phyloP scores from a whole-genome alignment of 2,888 invertebrate species.

The Antitype chi region DNA sequence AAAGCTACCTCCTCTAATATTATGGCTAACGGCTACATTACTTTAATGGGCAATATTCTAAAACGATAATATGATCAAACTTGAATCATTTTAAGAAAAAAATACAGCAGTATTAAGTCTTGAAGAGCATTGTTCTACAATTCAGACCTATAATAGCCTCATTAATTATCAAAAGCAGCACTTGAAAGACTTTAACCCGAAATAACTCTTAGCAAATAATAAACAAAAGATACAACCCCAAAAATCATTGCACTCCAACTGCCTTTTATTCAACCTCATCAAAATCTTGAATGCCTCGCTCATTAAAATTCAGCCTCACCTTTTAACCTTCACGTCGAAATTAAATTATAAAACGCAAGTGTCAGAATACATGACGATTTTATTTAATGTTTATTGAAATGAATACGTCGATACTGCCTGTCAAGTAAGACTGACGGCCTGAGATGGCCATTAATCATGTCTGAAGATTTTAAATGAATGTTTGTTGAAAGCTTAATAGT shows the following conservation, averaged over 20 bases:
- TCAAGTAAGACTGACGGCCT: background rate
- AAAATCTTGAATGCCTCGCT: slow-evolving; percentile 23
- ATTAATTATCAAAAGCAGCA: background rate
- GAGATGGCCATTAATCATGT: background rate
- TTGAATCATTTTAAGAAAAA: background rate
- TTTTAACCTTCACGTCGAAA: slow-evolving; percentile 24
- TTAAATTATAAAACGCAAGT: slow-evolving; percentile 2
- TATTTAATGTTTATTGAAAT: slow-evolving; percentile 9
- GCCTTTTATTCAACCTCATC: slow-evolving; percentile 26
- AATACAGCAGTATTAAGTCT: background rate
- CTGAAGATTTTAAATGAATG: background rate
- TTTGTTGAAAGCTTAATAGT: background rate
- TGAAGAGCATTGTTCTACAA: background rate
- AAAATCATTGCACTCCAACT: slow-evolving; percentile 9
- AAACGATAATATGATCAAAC: no score
- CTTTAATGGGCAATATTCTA: background rate
- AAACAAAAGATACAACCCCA: slow-evolving; percentile 16
- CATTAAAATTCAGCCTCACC: slow-evolving; percentile 23
- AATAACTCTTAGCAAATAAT: slow-evolving; percentile 6
- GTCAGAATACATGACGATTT: slow-evolving; percentile 3
- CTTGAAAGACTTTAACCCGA: background rate
- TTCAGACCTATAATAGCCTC: background rate
- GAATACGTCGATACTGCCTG: background rate
- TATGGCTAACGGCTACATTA: background rate
- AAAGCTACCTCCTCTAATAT: no score